Evolutionary conservation across 2,797 vertebrate species (phyloP), one percentile per base, ranked within the genome.

Genomic region (Parambassis ranga): DNA sequence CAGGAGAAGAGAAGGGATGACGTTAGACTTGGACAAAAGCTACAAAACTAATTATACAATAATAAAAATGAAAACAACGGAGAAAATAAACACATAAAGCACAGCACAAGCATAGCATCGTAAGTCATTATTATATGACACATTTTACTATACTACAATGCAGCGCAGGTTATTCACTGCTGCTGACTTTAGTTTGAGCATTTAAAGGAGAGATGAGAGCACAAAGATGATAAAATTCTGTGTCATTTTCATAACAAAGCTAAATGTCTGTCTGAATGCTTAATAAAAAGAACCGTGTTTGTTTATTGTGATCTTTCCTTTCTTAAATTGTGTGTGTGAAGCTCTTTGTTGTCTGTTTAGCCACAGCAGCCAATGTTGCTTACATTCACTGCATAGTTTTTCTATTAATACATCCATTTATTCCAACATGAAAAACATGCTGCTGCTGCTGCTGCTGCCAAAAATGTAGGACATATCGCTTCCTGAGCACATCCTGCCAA

Each of bases 361-460:
- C 13, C 52, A 9, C 1, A 1, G 10, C 0, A 11, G 24, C 32
- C 50, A 27, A 60, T 47, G 18, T 56, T 48, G 33, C 28, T 36
- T 11, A 52, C 46, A 41, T 43, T 36, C 41, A 11, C 16, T 4
- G 38, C 38, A 36, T 6, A 19, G 4, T 36, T 62, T 41, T 55
- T 74, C 77, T 77, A 77, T 79, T 71, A 74, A 82, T 83, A 76
- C 28, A 42, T 63, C 62, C 27, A 47, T 68, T 79, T 51, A 82
- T 59, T 55, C 43, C 43, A 20, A 60, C 68, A 74, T 72, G 49
- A 78, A 75, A 44, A 50, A 26, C 6, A 43, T 2, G 15, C 22
- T n/a, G 50, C 14, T n/a, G 55, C 69, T 33, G 47, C 24, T 8
- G 51, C 50, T 6, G 37, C 51, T 48, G 58, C 31, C 77, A 77